Evolutionary conservation across 2,888 invertebrate genomes (phyloP).

Genomic region (Heliconius ismenius): DNA sequence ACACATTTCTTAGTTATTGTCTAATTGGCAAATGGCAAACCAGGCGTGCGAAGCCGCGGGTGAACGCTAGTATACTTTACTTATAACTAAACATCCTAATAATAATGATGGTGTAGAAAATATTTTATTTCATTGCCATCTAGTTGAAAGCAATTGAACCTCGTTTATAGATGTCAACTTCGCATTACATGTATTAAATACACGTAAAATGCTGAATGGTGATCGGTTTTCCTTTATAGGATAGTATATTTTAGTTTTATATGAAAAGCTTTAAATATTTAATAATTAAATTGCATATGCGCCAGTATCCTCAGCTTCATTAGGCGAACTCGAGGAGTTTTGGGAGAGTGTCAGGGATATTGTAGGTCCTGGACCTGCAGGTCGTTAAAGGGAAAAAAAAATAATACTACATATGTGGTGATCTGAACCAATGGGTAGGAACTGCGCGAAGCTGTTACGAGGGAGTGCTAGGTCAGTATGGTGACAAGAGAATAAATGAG

Average conservation of each 20-base stretch:
- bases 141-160: constrained; percentile 16
- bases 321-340: too few species aligned
- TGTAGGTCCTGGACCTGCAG: too few species aligned
- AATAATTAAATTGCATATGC: too few species aligned
- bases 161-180: constrained; percentile 7
- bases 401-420: too few species aligned
- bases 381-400: too few species aligned
- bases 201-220: background rate
- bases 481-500: too few species aligned
- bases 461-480: too few species aligned
- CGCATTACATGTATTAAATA: constrained; percentile 1
- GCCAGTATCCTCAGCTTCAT: too few species aligned
- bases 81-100: background rate
- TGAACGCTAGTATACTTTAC: background rate
- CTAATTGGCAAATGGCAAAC: background rate
- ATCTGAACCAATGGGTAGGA: too few species aligned
- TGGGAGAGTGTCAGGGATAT: too few species aligned
- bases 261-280: background rate
- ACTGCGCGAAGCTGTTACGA: too few species aligned
- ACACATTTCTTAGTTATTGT: background rate
- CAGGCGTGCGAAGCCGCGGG: background rate
- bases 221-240: background rate
- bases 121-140: constrained; percentile 17
- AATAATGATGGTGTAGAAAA: background rate
- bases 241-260: background rate